Conservation (phyloP, 2,113 vertebrate genomes). For the Aythya baeri region DNA sequence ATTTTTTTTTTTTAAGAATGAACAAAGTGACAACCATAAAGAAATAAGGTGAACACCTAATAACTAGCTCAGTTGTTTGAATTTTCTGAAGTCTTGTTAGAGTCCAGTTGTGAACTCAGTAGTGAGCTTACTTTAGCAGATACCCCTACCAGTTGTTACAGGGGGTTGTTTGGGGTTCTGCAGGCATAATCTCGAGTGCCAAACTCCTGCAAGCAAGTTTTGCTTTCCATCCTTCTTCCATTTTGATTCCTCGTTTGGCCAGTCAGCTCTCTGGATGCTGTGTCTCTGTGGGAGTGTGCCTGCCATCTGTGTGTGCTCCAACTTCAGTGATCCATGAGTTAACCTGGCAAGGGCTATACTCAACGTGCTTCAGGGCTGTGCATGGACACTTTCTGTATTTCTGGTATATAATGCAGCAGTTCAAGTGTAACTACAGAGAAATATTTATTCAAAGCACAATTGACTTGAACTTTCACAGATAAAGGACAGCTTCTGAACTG, state of each 20-base stretch:
- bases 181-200: neutral
- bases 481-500: conserved; percentile 56
- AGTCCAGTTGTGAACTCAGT: neutral
- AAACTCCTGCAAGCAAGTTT: conserved; percentile 6
- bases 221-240: conserved; percentile 33
- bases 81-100: neutral
- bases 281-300: conserved; percentile 42
- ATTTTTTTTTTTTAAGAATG: neutral
- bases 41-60: neutral
- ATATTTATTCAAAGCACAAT: conserved; percentile 65
- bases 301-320: conserved; percentile 14
- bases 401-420: conserved; percentile 29
- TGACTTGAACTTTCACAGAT: conserved; percentile 63
- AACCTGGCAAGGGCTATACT: conserved; percentile 55
- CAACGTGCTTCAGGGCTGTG: conserved; percentile 56
- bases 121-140: neutral
- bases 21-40: neutral
- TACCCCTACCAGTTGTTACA: neutral
- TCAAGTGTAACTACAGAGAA: conserved; percentile 30
- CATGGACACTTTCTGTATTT: conserved; percentile 52
- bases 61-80: conserved; percentile 11
- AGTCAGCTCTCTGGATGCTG: neutral
- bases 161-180: neutral
- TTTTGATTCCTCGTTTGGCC: neutral
- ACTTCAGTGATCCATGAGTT: neutral